phyloP scores from a whole-genome alignment of 1,140 invertebrate genomes.

The Drosophila murphyi region DNA sequence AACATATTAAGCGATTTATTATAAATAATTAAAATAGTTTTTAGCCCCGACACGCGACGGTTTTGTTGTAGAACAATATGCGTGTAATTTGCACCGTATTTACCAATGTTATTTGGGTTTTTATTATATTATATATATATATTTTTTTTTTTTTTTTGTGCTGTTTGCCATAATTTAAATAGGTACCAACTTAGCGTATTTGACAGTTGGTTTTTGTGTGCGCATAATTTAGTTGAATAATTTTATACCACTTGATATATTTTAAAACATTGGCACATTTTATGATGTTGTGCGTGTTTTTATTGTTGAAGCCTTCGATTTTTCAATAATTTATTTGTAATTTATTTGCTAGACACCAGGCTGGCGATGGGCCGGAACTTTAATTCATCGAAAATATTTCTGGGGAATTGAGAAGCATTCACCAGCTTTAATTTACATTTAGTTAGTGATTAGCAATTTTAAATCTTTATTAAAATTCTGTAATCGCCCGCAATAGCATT shows the following conservation, averaged over 20 bases:
- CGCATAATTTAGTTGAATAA: slow-evolving; percentile 25
- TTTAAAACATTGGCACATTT: slow-evolving; percentile 16
- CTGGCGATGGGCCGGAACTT: slow-evolving; percentile 7
- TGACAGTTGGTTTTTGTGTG: slow-evolving; percentile 45
- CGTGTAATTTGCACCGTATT: slow-evolving; percentile 6
- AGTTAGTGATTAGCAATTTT: background rate
- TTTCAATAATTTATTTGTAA: slow-evolving; percentile 58
- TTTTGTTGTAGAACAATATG: background rate
- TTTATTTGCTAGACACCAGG: slow-evolving; percentile 51
- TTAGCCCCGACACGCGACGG: background rate
- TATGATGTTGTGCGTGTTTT: slow-evolving; percentile 2
- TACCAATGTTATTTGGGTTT: slow-evolving; percentile 2
- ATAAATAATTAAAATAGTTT: slow-evolving; percentile 71
- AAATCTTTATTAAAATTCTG: background rate
- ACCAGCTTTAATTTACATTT: background rate
- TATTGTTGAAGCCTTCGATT: slow-evolving; percentile 9
- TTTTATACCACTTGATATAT: slow-evolving; percentile 17
- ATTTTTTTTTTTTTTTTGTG: slow-evolving; percentile 5
- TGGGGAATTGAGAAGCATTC: background rate
- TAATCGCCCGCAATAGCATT: background rate
- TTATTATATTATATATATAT: slow-evolving; percentile 3
- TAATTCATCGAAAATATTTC: slow-evolving; percentile 20
- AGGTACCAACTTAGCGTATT: slow-evolving; percentile 42
- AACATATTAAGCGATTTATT: slow-evolving; percentile 56
- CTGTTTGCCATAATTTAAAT: slow-evolving; percentile 40